These are phyloP conservation scores for Saimiri boliviensis DNA, from an alignment of 2,113 vertebrate genomes.

Conservation along the genomic window DNA sequence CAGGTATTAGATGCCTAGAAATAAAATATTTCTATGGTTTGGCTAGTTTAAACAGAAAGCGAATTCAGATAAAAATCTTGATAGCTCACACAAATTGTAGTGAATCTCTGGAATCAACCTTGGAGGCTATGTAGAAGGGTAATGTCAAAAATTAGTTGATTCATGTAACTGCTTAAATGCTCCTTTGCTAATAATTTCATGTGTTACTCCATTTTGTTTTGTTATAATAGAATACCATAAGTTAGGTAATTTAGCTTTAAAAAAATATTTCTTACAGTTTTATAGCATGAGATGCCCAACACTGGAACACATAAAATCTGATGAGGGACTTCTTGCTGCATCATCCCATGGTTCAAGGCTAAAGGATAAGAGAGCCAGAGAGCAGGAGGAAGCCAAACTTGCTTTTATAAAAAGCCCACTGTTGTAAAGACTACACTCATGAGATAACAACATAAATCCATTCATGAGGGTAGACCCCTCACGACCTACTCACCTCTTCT, in stretches of 20 bases:
- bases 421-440: not conserved
- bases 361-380: not conserved
- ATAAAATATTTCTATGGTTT: not conserved
- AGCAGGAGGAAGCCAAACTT: not conserved
- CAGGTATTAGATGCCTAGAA: not conserved
- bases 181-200: not conserved
- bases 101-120: not conserved
- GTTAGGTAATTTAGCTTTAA: not conserved
- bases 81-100: not conserved
- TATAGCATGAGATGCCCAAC: not conserved
- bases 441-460: not conserved
- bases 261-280: not conserved
- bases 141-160: not conserved
- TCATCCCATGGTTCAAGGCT: not conserved
- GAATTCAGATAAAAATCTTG: not conserved
- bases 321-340: not conserved
- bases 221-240: not conserved
- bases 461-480: not conserved
- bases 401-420: not conserved
- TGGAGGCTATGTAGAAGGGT: not conserved
- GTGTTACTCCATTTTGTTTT: not conserved
- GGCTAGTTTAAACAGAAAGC: not conserved
- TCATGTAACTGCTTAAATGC: not conserved
- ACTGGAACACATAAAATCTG: not conserved
- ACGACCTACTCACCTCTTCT: not conserved